Conservation (phyloP, 2,888 invertebrate species). For the Himalopsyche kuldschensis region DNA sequence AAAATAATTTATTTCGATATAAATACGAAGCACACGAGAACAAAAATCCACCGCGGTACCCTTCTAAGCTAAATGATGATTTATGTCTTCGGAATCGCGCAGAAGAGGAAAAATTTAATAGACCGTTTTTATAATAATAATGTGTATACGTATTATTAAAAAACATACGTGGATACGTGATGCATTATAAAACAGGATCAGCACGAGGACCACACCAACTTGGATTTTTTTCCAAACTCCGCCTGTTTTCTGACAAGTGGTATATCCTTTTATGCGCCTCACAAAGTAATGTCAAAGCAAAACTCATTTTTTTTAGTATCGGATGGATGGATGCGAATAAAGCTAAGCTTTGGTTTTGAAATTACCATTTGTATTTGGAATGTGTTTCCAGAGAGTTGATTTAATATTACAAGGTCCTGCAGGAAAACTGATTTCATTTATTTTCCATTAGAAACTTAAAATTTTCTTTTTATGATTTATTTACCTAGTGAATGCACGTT, state of each 20-base stretch:
- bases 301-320: conserved; percentile 6
- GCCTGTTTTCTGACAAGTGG: conserved; percentile 29
- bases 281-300: conserved; percentile 11
- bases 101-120: background rate
- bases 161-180: background rate
- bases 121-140: background rate
- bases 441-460: too few relatives aligned
- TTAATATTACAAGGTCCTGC: background rate
- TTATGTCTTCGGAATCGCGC: background rate
- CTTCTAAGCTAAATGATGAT: background rate
- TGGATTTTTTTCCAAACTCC: conserved; percentile 8
- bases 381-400: background rate
- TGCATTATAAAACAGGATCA: background rate
- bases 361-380: conserved; percentile 24
- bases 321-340: background rate
- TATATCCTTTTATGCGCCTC: conserved; percentile 20
- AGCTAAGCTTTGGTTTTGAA: conserved; percentile 7
- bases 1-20: too few relatives aligned
- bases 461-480: too few relatives aligned
- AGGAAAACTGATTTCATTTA: background rate
- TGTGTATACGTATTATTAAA: background rate
- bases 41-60: too few relatives aligned
- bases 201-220: conserved; percentile 10
- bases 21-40: too few relatives aligned
- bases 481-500: too few relatives aligned